Base-by-base conservation (phyloP, 2,797 vertebrate species). In the Aldrovandia affinis region DNA sequence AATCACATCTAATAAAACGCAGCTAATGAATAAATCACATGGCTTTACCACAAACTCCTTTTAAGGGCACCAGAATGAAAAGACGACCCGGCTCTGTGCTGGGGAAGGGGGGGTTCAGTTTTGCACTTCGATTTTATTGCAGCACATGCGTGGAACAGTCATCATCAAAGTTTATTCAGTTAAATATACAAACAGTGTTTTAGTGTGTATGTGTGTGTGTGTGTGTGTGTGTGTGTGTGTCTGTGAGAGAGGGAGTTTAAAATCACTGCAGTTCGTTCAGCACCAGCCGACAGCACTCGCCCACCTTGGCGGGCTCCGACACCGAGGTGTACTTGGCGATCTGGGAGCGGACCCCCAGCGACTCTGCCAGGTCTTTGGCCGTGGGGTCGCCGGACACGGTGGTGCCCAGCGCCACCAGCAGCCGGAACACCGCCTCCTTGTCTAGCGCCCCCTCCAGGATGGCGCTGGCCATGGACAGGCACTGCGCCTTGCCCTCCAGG, bases 381-480 rank as follows among this genome's bases (percentile, higher is more conserved):
- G 96, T 97, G 90, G 89, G 88, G 92, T 99, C 98, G 70, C 96
- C 96, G 86, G 95, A 95, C 91, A 99, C 96, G 5, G 97, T 96
- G 10, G 98, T 99, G 90, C 98, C 98, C 92, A 99, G 96, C 86
- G 97, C 97, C 90, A 99, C 98, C 86, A 99, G 96, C 83, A 99
- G 94, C 95, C 98, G 95, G 93, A 99, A 99, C 89, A 97, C 89
- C n/a, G 98, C 98, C 96, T 99, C 98, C 89, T 95, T 96, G 93
- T 99, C 98, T 94, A 97, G 96, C 85, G 98, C 96, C 47, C 97
- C 96, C 95, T 99, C 98, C 89, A 99, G 94, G 86, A 97, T 94
- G 85, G 97, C 94, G 89, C 97, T 98, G 91, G 97, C 97, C 86
- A 97, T 96, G 25, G 98, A 99, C 78, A 99, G 95, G 86, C 98